Base-by-base conservation (phyloP, 2,888 invertebrate genomes). In the Pristionchus mayeri region DNA sequence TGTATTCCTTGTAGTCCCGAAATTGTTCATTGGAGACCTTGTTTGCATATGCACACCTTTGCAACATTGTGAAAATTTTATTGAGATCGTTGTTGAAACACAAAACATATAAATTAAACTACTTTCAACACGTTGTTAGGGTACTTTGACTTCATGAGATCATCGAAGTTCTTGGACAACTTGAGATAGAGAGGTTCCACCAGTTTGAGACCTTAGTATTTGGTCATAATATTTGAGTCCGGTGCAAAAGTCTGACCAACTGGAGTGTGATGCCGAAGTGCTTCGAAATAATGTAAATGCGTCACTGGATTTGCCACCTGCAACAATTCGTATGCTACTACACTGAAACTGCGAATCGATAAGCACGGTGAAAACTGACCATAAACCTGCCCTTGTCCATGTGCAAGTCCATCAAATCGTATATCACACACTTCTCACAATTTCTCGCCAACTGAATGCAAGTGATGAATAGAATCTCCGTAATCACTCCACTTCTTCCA, bases 361-460 rank as follows among this genome's bases (percentile, higher is more conserved):
- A n/a, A n/a, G n/a, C n/a, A n/a, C n/a, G n/a, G n/a, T n/a, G n/a
- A n/a, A n/a, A n/a, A 16, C 50, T 50, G 1, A 78, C 76, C 76
- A 50, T 50, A 18, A 78, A 78, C 27, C 24, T 78, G 13, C 50
- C 76, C 21, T 50, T 40, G 16, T 78, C 50, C 76, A 78, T 48
- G 30, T 78, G 76, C 27, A 78, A 50, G 27, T 78, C 6, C 50
- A 50, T 78, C 7, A 78, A 18, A 50, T 78, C 76, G 21, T 78
- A 78, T 7, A 78, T 78, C 30, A 78, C 76, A 30, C 76, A 78
- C 50, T 78, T 78, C 76, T 48, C 76, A 11, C 76, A 78, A 30
- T 78, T 78, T 30, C 30, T 78, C 7, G 76, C 76, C 16, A 78
- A 4, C 76, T 78, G n/a, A 71, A 71, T 75, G 4, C 11, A 30